Percentiles rank a stretch among this genome's conserved stretches.
Conservation (phyloP, 2,797 vertebrate genomes). For the Acomys russatus region DNA sequence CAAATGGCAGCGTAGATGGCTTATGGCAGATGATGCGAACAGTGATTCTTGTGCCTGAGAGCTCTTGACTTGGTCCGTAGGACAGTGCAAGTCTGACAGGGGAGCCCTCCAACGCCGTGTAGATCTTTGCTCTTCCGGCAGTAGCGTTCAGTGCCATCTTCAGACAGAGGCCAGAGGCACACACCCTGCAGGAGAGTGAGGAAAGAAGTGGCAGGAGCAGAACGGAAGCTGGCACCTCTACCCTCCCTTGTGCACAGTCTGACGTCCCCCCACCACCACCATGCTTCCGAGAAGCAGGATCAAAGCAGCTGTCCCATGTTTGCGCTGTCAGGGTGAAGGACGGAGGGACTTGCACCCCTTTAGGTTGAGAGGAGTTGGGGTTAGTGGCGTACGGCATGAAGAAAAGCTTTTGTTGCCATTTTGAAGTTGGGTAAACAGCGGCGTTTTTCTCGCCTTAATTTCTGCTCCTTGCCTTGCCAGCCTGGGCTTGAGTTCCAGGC, state of each 20-base stretch:
- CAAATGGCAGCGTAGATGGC: not conserved
- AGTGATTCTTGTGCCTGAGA: not conserved
- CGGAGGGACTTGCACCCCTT: not conserved
- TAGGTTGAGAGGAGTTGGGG: not conserved
- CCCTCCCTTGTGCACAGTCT: not conserved
- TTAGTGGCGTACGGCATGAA: not conserved
- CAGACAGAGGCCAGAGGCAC: not conserved
- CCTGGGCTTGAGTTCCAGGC: not conserved
- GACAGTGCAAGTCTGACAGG: not conserved
- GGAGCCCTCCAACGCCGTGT: not conserved
- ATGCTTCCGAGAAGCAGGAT: not conserved
- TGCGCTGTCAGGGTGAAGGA: rapidly evolving
- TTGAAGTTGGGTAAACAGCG: not conserved
- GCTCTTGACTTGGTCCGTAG: not conserved
- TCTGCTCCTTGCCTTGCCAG: not conserved
- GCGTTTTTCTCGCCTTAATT: conserved; percentile 27
- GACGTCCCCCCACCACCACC: too few species aligned
- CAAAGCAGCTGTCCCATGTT: not conserved
- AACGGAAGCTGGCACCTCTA: not conserved
- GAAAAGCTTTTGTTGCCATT: not conserved
- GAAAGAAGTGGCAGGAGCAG: not conserved
- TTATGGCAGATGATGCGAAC: not conserved
- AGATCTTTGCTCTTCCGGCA: not conserved
- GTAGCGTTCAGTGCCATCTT: not conserved
- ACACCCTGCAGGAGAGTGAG: not conserved